Base-by-base conservation (phyloP, 2,113 vertebrate species). In the Poeciliopsis prolifica region DNA sequence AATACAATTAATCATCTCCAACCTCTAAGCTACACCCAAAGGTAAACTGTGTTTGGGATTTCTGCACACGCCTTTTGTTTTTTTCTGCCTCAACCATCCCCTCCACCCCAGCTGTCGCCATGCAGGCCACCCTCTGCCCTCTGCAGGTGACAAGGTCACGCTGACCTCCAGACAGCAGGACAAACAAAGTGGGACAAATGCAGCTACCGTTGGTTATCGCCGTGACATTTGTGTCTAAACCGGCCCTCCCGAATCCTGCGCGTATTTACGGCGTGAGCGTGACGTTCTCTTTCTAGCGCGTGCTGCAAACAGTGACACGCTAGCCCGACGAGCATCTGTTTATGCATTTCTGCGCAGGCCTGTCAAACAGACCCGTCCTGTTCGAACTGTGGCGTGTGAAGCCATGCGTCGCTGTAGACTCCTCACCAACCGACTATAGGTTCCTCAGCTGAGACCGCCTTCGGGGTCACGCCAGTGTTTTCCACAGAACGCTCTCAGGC, bases 141-240 rank as follows among this genome's bases (percentile, higher is more conserved):
- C 77, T 72, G 82, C 70, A 86, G 84, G 68, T 31, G 42, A 63
- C 86, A 90, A 93, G 87, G 91, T 93, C 88, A 88, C 65, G 28
- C 61, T 87, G 85, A 91, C 90, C 89, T 84, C 22, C 82, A 77
- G 86, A 73, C 84, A 75, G 10, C 54, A 44, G 66, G 60, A 74
- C 63, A 70, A 65, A 78, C 42, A 73, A 2, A 33, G n/a, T 60
- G 31, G 70, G 31, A 40, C 54, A 22, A 72, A 68, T 30, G 7
- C 51, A 35, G 17, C 44, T 19, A 22, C 26, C 19, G 67, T 62
- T 37, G 35, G n/a, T 24, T 66, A 66, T 72, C 37, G 68, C 6
- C 24, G 5, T 15, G 9, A 69, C 54, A 40, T 26, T 13, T 13
- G 51, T 0, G 64, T 51, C 14, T 58, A 58, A 3, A 51, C 0